Percentiles rank a stretch among this genome's conserved stretches.
Conservation (phyloP, 2,797 vertebrate species). For the Lophotriccus pileatus region DNA sequence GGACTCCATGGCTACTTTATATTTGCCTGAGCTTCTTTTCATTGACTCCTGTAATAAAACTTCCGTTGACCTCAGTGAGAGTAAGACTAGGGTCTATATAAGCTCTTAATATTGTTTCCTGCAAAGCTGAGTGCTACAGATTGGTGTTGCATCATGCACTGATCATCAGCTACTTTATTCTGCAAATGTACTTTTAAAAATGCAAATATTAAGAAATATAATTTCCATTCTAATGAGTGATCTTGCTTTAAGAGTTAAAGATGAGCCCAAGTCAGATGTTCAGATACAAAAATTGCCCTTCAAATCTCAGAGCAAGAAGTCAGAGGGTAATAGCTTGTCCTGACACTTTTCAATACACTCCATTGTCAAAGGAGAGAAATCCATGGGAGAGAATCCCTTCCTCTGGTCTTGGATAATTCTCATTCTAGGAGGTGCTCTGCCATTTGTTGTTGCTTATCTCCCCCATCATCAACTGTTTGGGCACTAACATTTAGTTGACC, state of each 20-base stretch:
- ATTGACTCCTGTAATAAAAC: neutral
- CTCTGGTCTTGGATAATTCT: neutral
- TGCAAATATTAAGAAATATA: neutral
- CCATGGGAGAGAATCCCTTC: neutral
- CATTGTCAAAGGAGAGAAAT: neutral
- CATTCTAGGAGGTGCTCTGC: neutral
- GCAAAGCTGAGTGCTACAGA: neutral
- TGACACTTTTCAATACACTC: neutral
- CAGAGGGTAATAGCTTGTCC: neutral
- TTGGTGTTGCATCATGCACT: neutral
- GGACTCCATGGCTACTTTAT: neutral
- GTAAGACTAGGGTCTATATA: neutral
- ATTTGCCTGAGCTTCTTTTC: neutral
- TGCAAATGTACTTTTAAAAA: neutral
- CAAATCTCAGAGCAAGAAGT: neutral
- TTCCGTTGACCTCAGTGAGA: neutral
- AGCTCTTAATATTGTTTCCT: neutral
- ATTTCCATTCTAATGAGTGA: neutral
- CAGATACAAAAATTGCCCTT: neutral
- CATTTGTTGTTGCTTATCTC: neutral
- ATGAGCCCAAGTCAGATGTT: neutral
- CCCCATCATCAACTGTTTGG: neutral
- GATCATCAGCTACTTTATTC: neutral
- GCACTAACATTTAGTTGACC: neutral
- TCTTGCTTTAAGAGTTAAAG: neutral